Evolutionary conservation across 2,888 invertebrate species (phyloP).

Genomic region (Rosalia funebris): DNA sequence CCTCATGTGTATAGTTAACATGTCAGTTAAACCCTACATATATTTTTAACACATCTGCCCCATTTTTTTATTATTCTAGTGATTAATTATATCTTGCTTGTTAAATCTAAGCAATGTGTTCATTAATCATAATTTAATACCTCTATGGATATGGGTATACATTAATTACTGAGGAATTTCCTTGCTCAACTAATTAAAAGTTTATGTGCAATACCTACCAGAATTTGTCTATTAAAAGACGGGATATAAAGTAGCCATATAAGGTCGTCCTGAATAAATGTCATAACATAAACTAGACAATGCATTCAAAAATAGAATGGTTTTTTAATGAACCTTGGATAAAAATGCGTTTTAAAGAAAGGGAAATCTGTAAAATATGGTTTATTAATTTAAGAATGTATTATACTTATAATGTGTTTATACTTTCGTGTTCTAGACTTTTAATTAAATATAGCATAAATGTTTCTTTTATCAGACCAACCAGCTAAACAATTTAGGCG

Average conservation of each 20-base stretch:
- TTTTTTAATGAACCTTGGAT: background rate
- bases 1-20: background rate
- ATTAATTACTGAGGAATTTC: slow-evolving; percentile 7
- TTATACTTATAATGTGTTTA: too few species aligned
- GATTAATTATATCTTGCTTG: slow-evolving; percentile 6
- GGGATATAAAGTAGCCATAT: background rate
- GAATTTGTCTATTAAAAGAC: background rate
- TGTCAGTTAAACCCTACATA: background rate
- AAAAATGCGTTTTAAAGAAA: too few species aligned
- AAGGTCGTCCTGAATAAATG: background rate
- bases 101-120: background rate
- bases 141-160: background rate
- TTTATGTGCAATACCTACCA: slow-evolving; percentile 2
- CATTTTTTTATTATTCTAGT: slow-evolving; percentile 4
- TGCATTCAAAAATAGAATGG: background rate
- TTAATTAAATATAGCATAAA: too few species aligned
- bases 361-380: too few species aligned
- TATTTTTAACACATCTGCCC: slow-evolving; percentile 3
- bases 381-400: too few species aligned
- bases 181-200: slow-evolving; percentile 6
- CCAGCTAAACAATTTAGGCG: too few species aligned
- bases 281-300: background rate
- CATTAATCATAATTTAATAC: slow-evolving; percentile 9
- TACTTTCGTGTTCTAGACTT: too few species aligned
- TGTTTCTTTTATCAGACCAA: too few species aligned